A percentile compares a stretch with the other conserved stretches of the same genome.
Evolutionary conservation across 2,888 invertebrate species (phyloP).

Genomic region (Papilio gigon): DNA sequence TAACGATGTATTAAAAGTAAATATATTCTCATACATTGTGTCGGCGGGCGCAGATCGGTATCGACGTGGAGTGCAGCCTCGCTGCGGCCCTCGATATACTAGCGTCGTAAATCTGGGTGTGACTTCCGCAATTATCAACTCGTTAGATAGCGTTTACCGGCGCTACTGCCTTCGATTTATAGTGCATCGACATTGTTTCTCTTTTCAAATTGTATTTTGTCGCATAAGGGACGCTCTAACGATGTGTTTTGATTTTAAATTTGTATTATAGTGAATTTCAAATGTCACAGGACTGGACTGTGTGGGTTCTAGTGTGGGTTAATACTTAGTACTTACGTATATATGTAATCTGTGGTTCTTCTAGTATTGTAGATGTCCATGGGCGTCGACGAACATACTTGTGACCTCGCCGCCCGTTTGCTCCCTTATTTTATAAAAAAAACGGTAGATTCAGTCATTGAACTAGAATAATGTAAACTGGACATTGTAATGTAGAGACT

Average conservation of each 20-base stretch:
- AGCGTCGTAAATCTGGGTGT: conserved; percentile 51
- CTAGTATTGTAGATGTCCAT: too few species aligned
- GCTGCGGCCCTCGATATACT: conserved; percentile 39
- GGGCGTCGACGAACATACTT: too few species aligned
- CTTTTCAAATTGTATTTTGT: conserved; percentile 15
- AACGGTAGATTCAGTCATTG: too few species aligned
- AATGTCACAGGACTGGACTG: background rate
- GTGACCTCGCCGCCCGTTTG: too few species aligned
- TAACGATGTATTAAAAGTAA: conserved; percentile 3
- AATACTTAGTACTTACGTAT: too few species aligned
- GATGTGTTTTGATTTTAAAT: conserved; percentile 1
- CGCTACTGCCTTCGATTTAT: conserved; percentile 38
- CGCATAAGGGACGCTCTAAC: background rate
- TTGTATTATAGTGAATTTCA: background rate
- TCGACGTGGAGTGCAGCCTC: conserved; percentile 44
- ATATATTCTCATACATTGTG: conserved; percentile 44
- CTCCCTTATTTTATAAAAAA: too few species aligned
- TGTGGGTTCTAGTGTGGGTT: too few species aligned
- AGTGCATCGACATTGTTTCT: conserved; percentile 32
- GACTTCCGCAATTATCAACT: conserved; percentile 58
- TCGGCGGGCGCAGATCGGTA: conserved; percentile 46
- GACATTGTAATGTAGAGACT: too few species aligned
- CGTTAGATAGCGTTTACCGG: conserved; percentile 52
- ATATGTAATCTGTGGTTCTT: too few species aligned
- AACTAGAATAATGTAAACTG: too few species aligned